Conservation (phyloP, 2,113 vertebrate species). For the Pycnonotus jocosus region DNA sequence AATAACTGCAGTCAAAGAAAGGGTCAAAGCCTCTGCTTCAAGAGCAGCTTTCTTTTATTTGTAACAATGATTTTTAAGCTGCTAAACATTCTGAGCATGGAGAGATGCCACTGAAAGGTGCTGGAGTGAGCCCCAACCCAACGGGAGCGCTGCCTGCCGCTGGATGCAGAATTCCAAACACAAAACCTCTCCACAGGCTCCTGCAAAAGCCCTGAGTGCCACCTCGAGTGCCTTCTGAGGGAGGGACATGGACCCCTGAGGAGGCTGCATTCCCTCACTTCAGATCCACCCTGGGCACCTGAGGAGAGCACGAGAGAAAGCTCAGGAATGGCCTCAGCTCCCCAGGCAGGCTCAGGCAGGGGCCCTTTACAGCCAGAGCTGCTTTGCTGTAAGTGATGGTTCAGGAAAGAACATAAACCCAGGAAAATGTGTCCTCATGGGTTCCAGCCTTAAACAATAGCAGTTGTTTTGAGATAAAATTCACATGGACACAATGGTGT, state of each 20-base stretch:
- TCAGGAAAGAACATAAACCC: background rate
- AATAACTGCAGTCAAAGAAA: background rate
- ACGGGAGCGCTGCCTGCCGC: background rate
- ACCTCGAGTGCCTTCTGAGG: too few species aligned
- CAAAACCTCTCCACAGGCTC: background rate
- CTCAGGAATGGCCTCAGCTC: background rate
- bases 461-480: background rate
- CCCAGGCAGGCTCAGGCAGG: accelerated
- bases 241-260: accelerated
- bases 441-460: background rate
- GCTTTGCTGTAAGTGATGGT: background rate
- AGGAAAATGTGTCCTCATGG: background rate
- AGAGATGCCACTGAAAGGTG: background rate
- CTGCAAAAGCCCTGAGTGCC: background rate
- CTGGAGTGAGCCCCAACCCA: background rate
- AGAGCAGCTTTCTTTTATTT: background rate
- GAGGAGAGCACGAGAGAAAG: accelerated
- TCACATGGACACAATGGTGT: background rate
- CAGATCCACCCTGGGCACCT: background rate
- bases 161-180: too few species aligned
- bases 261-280: background rate
- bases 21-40: background rate
- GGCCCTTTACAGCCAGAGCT: background rate
- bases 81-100: background rate
- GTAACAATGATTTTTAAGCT: background rate